A percentile compares a stretch with the other conserved stretches of the same genome.
Conservation (phyloP, 2,113 vertebrate species). For the Vanacampus margaritifer region DNA sequence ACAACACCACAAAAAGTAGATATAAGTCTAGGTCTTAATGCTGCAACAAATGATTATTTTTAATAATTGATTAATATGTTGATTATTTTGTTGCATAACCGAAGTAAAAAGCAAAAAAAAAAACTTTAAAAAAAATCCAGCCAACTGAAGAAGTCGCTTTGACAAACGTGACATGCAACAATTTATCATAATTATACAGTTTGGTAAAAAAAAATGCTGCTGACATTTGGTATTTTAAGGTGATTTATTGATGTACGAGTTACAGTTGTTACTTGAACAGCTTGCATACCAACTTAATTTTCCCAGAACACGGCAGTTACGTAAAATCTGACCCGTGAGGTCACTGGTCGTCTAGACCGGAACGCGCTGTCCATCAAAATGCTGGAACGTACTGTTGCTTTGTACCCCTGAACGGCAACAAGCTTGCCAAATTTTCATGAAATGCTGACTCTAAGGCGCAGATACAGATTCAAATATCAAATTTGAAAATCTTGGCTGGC, state of each 20-base stretch:
- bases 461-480: slow-evolving; percentile 43
- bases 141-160: no score
- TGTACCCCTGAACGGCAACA: slow-evolving; percentile 21
- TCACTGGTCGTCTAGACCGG: slow-evolving; percentile 18
- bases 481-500: slow-evolving; percentile 30
- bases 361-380: slow-evolving; percentile 32
- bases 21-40: no score
- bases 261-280: neutral
- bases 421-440: slow-evolving; percentile 29
- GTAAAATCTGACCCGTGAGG: slow-evolving; percentile 37
- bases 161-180: neutral
- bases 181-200: neutral
- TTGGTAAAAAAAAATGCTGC: neutral
- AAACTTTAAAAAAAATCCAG: no score
- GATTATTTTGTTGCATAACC: no score
- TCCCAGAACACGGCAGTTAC: slow-evolving; percentile 25
- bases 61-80: no score
- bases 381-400: slow-evolving; percentile 20
- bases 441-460: slow-evolving; percentile 29
- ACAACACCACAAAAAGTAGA: no score
- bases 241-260: neutral
- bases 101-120: no score
- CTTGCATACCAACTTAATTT: slow-evolving; percentile 12
- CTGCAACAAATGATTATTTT: no score
- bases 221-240: neutral